Evolutionary conservation across 2,888 invertebrate species (phyloP), one percentile per base, ranked within the genome.

Genomic region (Drosophila putrida): DNA sequence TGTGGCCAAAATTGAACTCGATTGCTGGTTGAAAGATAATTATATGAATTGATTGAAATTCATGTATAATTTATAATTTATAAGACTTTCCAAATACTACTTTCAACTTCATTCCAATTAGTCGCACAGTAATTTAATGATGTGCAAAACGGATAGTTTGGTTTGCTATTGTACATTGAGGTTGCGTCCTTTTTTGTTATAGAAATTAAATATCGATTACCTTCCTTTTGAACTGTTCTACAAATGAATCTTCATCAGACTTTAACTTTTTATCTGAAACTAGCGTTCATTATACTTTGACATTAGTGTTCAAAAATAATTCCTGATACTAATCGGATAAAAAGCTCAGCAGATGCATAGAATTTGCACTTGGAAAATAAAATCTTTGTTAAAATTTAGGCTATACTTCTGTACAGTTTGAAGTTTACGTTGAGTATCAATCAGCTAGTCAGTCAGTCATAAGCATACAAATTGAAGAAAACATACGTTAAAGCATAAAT

Each of bases 401-500:
- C 5, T 27, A 27, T 5, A 6, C 11, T 6, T 20, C 20, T 41
- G 15, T 20, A 41, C 1, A 13, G 9, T 10, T 11, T 43, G 1
- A 9, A 31, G 10, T 4, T 2, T 33, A n/a, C 20, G 10, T 9
- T 41, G 41, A 20, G 33, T 33, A 8, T 25, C 20, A 55, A 43
- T 43, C 25, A 35, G 35, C 36, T 4, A 41, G 10, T 33, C 35
- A 4, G n/a, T 25, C 54, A 25, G 20, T 43, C 20, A 43, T 35
- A 35, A 35, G 49, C 20, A 31, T 11, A 13, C 27, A 4, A 28
- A 55, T 27, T 46, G 13, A 1, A 6, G n/a, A 13, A 11, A n/a
- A 31, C 28, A 38, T n/a, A 20, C 11, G 38, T 15, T 58, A n/a
- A 44, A 39, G 25, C 51, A 50, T 33, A 72, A 58, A 61, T 61